Percentiles rank a stretch among this genome's conserved stretches.
phyloP scores from a whole-genome alignment of 35 echinoderm and acorn worm genomes.

The Acanthaster planci region DNA sequence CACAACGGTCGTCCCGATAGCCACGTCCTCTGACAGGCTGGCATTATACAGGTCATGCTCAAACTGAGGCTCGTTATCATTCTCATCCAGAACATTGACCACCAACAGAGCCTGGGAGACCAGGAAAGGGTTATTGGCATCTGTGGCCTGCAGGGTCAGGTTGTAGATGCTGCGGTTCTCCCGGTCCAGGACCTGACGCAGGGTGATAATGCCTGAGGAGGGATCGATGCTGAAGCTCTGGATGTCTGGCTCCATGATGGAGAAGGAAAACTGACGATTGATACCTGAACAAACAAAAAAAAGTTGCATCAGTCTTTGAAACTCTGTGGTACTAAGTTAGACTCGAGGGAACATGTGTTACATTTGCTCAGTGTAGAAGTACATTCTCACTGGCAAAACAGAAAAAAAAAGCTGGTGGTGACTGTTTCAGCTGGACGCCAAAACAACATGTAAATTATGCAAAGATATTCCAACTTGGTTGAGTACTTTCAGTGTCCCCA shows the following conservation, averaged over 20 bases:
- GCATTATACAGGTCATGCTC: conserved; percentile 83
- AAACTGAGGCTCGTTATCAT: conserved; percentile 98
- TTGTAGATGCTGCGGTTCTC: conserved; percentile 81
- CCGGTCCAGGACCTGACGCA: conserved; percentile 66
- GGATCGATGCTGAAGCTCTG: conserved; percentile 75
- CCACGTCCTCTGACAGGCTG: conserved; percentile 69
- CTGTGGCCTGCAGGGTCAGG: conserved; percentile 76
- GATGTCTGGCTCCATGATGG: conserved; percentile 39
- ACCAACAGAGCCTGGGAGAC: conserved; percentile 59
- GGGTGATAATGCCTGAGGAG: conserved; percentile 78
- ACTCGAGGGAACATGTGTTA: not conserved
- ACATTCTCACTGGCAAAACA: too few species aligned
- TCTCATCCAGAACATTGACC: conserved; percentile 89
- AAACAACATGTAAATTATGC: too few species aligned
- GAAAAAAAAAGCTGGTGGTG: too few species aligned
- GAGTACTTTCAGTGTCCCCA: too few species aligned
- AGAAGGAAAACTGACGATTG: conserved; percentile 76
- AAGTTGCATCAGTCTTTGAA: not conserved
- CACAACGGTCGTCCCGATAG: conserved; percentile 39
- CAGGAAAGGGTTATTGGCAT: conserved; percentile 46
- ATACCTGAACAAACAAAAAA: conserved; percentile 38
- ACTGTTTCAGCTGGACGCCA: too few species aligned
- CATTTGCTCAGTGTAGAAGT: not conserved
- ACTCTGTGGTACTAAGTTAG: not conserved
- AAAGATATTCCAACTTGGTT: too few species aligned